Conservation (phyloP, 2,888 invertebrate genomes). For the Chironomus riparius region DNA sequence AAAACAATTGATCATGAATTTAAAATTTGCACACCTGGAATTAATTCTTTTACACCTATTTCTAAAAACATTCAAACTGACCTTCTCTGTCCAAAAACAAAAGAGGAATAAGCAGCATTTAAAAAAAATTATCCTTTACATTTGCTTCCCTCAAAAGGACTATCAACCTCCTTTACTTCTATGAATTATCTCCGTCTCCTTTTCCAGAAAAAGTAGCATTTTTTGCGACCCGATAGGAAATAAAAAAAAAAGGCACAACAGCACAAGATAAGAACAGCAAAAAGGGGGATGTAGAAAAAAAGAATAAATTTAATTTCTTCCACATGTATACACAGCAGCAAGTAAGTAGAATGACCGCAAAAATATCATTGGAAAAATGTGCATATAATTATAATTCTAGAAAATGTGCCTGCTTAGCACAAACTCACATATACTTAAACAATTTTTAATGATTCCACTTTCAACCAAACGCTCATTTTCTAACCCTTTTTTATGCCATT, state of each 20-base stretch:
- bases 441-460: conserved; percentile 22
- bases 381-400: conserved; percentile 24
- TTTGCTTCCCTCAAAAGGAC: no score
- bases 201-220: not conserved
- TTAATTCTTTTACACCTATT: no score
- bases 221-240: not conserved
- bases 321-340: not conserved
- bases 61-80: no score
- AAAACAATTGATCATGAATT: no score
- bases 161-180: no score
- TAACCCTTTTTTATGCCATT: not conserved
- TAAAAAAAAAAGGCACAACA: conserved; percentile 7
- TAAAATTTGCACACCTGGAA: no score
- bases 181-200: not conserved
- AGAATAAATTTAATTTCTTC: not conserved
- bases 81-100: no score
- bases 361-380: conserved; percentile 21
- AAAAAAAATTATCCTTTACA: no score
- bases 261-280: not conserved
- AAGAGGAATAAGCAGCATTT: no score
- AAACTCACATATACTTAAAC: conserved; percentile 21
- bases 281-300: not conserved
- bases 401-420: conserved; percentile 23
- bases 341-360: not conserved
- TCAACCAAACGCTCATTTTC: not conserved